These are phyloP conservation scores for Holocentrus rufus DNA, from an alignment of 2,797 vertebrate genomes.

Conservation along the genomic window DNA sequence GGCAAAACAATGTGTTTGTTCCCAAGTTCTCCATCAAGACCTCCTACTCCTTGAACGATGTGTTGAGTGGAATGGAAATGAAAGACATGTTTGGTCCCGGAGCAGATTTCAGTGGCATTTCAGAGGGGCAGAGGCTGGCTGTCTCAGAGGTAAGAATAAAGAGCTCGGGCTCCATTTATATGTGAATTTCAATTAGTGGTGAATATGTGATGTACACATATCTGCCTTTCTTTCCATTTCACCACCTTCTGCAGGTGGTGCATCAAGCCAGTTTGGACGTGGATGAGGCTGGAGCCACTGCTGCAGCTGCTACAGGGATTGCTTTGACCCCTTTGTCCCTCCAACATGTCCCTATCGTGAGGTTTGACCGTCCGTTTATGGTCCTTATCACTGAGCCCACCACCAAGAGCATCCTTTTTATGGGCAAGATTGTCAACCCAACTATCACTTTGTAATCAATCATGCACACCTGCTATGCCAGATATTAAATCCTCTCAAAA, in stretches of 20 bases:
- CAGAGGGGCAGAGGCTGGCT: conserved; percentile 46
- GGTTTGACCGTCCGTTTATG: conserved; percentile 87
- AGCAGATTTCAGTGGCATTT: conserved; percentile 79
- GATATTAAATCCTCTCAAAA: conserved; percentile 32
- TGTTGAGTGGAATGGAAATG: conserved; percentile 81
- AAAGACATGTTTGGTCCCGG: conserved; percentile 72
- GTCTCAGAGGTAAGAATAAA: conserved; percentile 79
- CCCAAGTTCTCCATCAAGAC: conserved; percentile 83
- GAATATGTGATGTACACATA: neutral
- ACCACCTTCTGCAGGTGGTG: conserved; percentile 77
- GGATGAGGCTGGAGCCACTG: conserved; percentile 87
- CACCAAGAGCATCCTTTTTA: conserved; percentile 74
- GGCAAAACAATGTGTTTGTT: conserved; percentile 58
- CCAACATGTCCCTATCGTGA: conserved; percentile 65
- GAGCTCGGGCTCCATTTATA: no score
- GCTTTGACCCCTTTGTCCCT: conserved; percentile 72
- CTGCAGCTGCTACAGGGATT: conserved; percentile 78
- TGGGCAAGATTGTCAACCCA: conserved; percentile 79
- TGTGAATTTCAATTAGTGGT: neutral
- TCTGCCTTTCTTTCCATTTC: neutral
- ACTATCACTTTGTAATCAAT: conserved; percentile 34
- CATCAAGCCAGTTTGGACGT: conserved; percentile 88
- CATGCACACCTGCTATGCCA: conserved; percentile 3
- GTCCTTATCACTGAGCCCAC: conserved; percentile 83
- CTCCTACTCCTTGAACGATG: conserved; percentile 65